phyloP scores from a whole-genome alignment of 2,797 vertebrate genomes.

The Arnoldichthys spilopterus region DNA sequence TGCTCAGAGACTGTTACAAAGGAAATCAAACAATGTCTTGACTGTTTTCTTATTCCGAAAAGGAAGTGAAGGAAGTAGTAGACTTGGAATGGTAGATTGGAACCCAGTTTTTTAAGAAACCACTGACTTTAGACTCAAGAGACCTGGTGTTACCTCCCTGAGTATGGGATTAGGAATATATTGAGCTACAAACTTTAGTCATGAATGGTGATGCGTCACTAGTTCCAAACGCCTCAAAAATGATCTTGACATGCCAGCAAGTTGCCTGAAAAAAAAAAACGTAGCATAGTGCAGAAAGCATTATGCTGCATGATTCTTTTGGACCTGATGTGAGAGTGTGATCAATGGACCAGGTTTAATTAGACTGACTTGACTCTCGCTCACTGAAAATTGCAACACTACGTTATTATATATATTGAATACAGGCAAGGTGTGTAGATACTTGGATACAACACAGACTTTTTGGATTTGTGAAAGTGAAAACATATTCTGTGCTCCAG shows the following conservation, averaged over 20 bases:
- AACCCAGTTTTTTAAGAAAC: neutral
- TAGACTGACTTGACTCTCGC: conserved; percentile 56
- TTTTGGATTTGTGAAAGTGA: conserved; percentile 47
- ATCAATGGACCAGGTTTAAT: conserved; percentile 25
- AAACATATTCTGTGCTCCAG: conserved; percentile 52
- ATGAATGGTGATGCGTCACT: conserved; percentile 36
- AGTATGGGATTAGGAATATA: conserved; percentile 10
- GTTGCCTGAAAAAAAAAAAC: conserved; percentile 34
- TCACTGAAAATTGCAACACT: conserved; percentile 66
- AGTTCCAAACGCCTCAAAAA: conserved; percentile 55
- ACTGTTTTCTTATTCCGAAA: neutral
- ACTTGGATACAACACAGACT: conserved; percentile 52
- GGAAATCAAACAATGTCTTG: conserved; percentile 4
- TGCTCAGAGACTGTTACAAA: neutral
- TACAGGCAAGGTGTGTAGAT: conserved; percentile 72
- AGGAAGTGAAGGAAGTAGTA: neutral
- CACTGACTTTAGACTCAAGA: conserved; percentile 25
- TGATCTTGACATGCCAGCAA: conserved; percentile 40
- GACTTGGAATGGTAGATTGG: conserved; percentile 9
- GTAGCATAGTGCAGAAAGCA: conserved; percentile 39
- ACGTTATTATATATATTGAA: conserved; percentile 57
- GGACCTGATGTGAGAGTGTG: conserved; percentile 29
- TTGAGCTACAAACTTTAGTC: conserved; percentile 10
- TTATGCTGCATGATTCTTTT: conserved; percentile 29
- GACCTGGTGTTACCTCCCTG: neutral